Percentiles rank a stretch among this genome's conserved stretches.
Conservation (phyloP, 2,888 invertebrate genomes). For the Lutraria lutraria region DNA sequence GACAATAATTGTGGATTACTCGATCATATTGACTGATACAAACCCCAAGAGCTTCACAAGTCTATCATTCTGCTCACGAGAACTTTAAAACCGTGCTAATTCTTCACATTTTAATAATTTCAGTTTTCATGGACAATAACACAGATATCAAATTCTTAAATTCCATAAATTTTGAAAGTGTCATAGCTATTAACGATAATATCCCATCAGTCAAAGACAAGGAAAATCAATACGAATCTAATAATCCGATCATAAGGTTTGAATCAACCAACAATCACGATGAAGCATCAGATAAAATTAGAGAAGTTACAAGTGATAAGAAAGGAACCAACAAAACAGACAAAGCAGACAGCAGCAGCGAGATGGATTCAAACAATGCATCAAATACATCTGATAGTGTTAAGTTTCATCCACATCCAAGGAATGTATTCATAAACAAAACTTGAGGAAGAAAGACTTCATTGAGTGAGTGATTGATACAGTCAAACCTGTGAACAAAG, state of each 20-base stretch:
- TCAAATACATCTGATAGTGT: neutral
- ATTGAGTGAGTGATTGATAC: too few species aligned
- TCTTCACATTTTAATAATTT: constrained; percentile 26
- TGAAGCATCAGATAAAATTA: neutral
- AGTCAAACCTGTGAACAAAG: too few species aligned
- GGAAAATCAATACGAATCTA: neutral
- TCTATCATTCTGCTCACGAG: too few species aligned
- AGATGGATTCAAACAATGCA: neutral
- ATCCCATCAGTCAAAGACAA: neutral
- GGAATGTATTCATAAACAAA: neutral
- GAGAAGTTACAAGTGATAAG: neutral
- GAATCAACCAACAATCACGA: neutral
- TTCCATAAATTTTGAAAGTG: constrained; percentile 45
- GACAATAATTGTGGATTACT: too few species aligned
- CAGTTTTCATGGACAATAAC: constrained; percentile 32
- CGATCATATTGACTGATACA: too few species aligned
- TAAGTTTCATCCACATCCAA: neutral
- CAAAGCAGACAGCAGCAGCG: neutral
- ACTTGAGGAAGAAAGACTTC: neutral
- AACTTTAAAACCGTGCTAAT: too few species aligned
- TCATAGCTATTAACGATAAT: constrained; percentile 9
- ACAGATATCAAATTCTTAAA: constrained; percentile 25
- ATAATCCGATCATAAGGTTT: neutral
- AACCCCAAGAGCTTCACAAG: too few species aligned
- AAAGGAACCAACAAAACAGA: neutral